Evolutionary conservation across 2,888 invertebrate genomes (phyloP).

Genomic region (Auanema sp.): DNA sequence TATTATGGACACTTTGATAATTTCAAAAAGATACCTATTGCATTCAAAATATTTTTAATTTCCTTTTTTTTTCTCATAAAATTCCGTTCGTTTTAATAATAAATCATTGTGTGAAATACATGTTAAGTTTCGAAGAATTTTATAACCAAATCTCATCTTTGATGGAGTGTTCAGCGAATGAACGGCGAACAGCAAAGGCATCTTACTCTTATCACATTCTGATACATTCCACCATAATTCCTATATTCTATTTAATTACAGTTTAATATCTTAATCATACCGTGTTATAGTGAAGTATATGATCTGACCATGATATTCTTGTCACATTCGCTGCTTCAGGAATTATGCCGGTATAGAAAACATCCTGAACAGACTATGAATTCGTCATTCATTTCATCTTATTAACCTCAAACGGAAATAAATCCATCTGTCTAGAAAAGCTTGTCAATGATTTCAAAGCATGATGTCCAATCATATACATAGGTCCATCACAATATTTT

Average conservation of each 20-base stretch:
- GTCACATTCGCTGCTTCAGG: slow-evolving; percentile 9
- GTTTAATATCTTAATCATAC: background rate
- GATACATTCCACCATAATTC: too few species aligned
- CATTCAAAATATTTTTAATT: too few species aligned
- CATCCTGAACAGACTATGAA: slow-evolving; percentile 9
- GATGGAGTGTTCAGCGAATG: slow-evolving; percentile 14
- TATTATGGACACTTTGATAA: too few species aligned
- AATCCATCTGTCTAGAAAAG: background rate
- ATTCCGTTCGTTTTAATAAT: too few species aligned
- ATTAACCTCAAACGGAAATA: slow-evolving; percentile 13
- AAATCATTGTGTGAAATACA: slow-evolving; percentile 4
- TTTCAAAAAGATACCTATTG: too few species aligned
- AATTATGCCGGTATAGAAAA: slow-evolving; percentile 15
- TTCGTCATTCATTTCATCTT: background rate
- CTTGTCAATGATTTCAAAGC: slow-evolving; percentile 23
- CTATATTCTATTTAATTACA: background rate
- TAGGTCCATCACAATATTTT: slow-evolving; percentile 37
- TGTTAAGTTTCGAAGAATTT: slow-evolving; percentile 6
- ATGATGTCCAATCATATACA: slow-evolving; percentile 31
- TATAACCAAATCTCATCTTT: slow-evolving; percentile 9
- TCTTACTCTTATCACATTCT: slow-evolving; percentile 10
- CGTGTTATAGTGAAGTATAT: slow-evolving; percentile 7
- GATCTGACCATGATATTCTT: slow-evolving; percentile 8
- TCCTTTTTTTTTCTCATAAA: too few species aligned
- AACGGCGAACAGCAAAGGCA: slow-evolving; percentile 13